Base-by-base conservation (phyloP, 2,888 invertebrate species). In the Torymus auratus region DNA sequence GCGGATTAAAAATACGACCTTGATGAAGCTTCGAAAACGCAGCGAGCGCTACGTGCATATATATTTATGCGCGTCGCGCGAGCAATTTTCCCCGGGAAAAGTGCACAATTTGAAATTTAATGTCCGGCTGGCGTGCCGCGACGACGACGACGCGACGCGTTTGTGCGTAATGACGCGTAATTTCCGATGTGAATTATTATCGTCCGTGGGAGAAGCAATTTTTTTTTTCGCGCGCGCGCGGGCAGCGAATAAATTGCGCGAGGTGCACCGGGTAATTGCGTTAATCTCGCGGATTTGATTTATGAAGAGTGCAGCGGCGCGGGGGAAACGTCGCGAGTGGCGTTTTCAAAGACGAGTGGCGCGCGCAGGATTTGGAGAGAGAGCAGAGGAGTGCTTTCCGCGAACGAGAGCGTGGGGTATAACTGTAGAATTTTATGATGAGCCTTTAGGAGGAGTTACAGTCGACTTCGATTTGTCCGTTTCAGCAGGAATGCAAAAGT, bases 21-120 rank as follows among this genome's bases (percentile, higher is more conserved):
- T 75, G 55, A 80, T 64, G 74, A 80, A 80, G 74, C 74, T 74
- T 70, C 20, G 70, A 72, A 68, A 67, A n/a, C n/a, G 20, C 20
- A 20, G 20, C 20, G 20, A 20, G 20, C 20, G 20, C 7, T 0
- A 62, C 62, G 20, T 62, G 1, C 23, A 62, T 62, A 62, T 12
- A 28, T 64, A 20, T 17, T 15, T 10, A 20, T 2, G 10, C 23
- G 12, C 50, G 23, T 7, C 12, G 20, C n/a, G 64, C 15, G 56
- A 11, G 60, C 17, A 13, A n/a, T 20, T 23, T 28, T 28, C 28
- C n/a, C 14, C 7, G 20, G 50, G 60, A 11, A 60, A 69, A 58
- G 50, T 14, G 58, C 55, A 58, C 15, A 64, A 71, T 77, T 77
- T 70, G 17, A 62, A 77, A 70, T 62, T 71, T 71, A 77, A 74